A percentile compares a stretch with the other conserved stretches of the same genome.
phyloP scores from a whole-genome alignment of 2,888 invertebrate genomes.

The Ditylenchus weischeri region DNA sequence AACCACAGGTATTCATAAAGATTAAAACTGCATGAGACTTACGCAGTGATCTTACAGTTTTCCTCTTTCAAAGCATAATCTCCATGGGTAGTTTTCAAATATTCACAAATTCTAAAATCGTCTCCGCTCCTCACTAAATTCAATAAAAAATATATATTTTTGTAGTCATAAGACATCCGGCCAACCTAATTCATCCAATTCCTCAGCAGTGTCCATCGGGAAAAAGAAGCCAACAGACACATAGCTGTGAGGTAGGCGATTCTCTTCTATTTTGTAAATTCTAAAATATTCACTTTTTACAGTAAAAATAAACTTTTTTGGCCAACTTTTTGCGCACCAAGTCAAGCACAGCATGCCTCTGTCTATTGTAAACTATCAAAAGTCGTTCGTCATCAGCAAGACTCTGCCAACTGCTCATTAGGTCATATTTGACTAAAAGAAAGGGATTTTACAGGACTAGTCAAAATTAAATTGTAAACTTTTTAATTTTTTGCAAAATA shows the following conservation, averaged over 20 bases:
- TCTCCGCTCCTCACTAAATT: conserved; percentile 30
- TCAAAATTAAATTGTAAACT: not conserved
- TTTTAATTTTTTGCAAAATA: too few species aligned
- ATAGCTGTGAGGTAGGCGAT: conserved; percentile 31
- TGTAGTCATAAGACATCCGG: too few species aligned
- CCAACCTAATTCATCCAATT: conserved; percentile 35
- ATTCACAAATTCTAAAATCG: conserved; percentile 36
- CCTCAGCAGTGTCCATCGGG: conserved; percentile 33
- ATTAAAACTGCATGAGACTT: conserved; percentile 4
- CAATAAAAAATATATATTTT: conserved; percentile 1
- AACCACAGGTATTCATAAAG: conserved; percentile 13
- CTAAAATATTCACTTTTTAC: conserved; percentile 23
- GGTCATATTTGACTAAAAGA: conserved; percentile 16
- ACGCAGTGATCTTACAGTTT: conserved; percentile 29
- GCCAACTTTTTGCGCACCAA: conserved; percentile 27
- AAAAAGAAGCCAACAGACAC: conserved; percentile 37
- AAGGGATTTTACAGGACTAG: not conserved
- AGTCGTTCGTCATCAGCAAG: conserved; percentile 32
- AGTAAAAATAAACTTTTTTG: conserved; percentile 10
- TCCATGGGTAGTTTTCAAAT: conserved; percentile 20
- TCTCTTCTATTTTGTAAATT: conserved; percentile 35
- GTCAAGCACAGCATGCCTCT: conserved; percentile 36
- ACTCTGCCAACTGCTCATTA: conserved; percentile 31
- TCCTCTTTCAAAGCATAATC: conserved; percentile 25
- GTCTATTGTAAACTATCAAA: conserved; percentile 33